These are phyloP conservation scores for Mormoops blainvillei DNA, from an alignment of 2,113 vertebrate genomes.

Conservation along the genomic window DNA sequence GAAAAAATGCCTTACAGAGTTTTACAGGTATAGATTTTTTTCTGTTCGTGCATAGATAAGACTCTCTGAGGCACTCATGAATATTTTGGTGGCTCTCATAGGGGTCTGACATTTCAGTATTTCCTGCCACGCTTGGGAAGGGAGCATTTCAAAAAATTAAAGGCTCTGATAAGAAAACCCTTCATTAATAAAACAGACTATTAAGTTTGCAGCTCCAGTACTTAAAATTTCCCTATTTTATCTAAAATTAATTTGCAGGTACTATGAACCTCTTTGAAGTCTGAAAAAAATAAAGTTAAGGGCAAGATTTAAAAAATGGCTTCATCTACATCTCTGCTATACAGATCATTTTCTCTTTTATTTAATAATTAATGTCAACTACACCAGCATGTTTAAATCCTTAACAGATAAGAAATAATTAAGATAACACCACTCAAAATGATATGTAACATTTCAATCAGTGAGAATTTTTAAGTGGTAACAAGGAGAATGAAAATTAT, in stretches of 20 bases:
- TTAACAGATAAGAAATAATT: constrained; percentile 83
- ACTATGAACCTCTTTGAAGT: constrained; percentile 63
- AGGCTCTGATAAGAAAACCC: constrained; percentile 75
- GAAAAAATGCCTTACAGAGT: not conserved
- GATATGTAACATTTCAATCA: constrained; percentile 76
- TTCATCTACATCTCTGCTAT: constrained; percentile 65
- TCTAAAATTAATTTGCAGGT: constrained; percentile 74
- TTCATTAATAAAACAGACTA: constrained; percentile 71
- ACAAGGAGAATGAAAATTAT: constrained; percentile 66
- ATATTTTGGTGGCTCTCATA: constrained; percentile 66
- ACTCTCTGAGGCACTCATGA: constrained; percentile 56
- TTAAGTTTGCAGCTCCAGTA: constrained; percentile 70
- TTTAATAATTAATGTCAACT: constrained; percentile 82
- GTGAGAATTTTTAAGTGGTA: constrained; percentile 76
- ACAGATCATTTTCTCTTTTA: constrained; percentile 77
- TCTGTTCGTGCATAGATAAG: constrained; percentile 53
- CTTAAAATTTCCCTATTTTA: constrained; percentile 69
- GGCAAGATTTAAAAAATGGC: constrained; percentile 48
- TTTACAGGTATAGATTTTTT: constrained; percentile 43
- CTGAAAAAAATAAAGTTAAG: constrained; percentile 41
- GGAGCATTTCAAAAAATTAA: constrained; percentile 74
- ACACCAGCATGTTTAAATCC: constrained; percentile 75
- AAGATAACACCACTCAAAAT: constrained; percentile 77
- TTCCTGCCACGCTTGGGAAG: constrained; percentile 69
- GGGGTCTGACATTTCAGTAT: constrained; percentile 73